These are phyloP conservation scores for Cyrtonyx montezumae DNA, from an alignment of 2,113 vertebrate genomes.

Conservation along the genomic window DNA sequence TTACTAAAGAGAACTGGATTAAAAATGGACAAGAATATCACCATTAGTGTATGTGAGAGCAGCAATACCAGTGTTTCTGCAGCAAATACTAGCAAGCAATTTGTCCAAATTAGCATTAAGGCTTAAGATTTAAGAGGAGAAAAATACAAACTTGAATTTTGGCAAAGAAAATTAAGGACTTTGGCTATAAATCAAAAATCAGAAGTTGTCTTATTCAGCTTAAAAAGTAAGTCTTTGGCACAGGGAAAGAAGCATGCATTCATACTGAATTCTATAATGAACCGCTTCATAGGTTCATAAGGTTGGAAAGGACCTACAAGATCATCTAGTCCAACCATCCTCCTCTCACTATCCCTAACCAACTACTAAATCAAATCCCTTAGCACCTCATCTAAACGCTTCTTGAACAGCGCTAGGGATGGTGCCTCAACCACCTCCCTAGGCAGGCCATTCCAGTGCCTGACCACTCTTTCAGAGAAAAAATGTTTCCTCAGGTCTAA, in stretches of 20 bases:
- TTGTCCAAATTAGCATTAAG: not conserved
- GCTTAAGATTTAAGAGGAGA: not conserved
- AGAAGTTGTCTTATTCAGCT: not conserved
- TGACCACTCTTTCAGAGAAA: too few relatives aligned
- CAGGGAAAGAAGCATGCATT: not conserved
- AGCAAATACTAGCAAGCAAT: not conserved
- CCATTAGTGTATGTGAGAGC: not conserved
- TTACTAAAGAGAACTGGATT: not conserved
- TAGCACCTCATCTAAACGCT: too few relatives aligned
- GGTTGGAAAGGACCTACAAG: too few relatives aligned
- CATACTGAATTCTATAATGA: not conserved
- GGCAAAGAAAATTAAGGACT: not conserved
- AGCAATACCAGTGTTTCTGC: not conserved
- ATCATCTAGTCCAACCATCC: too few relatives aligned
- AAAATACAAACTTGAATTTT: not conserved
- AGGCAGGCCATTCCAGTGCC: too few relatives aligned
- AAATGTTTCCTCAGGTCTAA: too few relatives aligned
- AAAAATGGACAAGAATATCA: not conserved
- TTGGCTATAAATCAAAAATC: not conserved
- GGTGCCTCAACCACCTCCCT: too few relatives aligned
- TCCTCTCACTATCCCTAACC: too few relatives aligned
- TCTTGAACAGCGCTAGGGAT: too few relatives aligned
- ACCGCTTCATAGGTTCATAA: too few relatives aligned
- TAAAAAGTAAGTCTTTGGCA: not conserved
- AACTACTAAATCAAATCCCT: too few relatives aligned